phyloP scores from a whole-genome alignment of 2,113 vertebrate genomes.

The Argyrosomus japonicus region DNA sequence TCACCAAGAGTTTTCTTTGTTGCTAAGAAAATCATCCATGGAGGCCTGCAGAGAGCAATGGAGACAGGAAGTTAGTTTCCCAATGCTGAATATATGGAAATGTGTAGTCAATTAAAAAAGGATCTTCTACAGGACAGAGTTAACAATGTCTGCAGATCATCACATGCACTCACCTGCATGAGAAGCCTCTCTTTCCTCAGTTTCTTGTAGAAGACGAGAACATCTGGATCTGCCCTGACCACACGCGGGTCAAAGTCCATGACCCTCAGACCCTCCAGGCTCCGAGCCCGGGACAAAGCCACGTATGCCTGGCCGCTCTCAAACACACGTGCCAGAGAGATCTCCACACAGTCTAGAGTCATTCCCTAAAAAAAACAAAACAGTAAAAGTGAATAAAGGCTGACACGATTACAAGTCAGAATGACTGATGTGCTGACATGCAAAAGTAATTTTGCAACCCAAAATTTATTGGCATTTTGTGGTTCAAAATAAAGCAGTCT shows the following conservation, averaged over 20 bases:
- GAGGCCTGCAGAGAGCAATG: slow-evolving; percentile 73
- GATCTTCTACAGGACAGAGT: neutral
- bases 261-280: slow-evolving; percentile 91
- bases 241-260: slow-evolving; percentile 93
- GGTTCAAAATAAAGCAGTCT: neutral
- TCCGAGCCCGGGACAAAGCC: slow-evolving; percentile 93
- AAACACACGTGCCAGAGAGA: slow-evolving; percentile 94
- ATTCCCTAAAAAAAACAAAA: slow-evolving; percentile 84
- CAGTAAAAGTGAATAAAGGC: neutral
- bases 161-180: slow-evolving; percentile 79
- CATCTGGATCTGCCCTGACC: slow-evolving; percentile 90
- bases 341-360: slow-evolving; percentile 94
- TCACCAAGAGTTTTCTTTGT: slow-evolving; percentile 76
- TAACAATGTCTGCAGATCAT: accelerated
- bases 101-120: neutral
- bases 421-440: neutral
- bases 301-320: slow-evolving; percentile 97
- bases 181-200: slow-evolving; percentile 83
- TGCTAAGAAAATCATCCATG: slow-evolving; percentile 80
- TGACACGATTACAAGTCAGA: neutral
- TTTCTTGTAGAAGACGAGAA: slow-evolving; percentile 89
- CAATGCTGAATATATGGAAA: neutral
- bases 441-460: neutral
- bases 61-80: neutral
- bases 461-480: neutral